These are phyloP conservation scores for Liopterus haemorrhoidalis DNA, from an alignment of 2,888 invertebrate species.

Conservation along the genomic window DNA sequence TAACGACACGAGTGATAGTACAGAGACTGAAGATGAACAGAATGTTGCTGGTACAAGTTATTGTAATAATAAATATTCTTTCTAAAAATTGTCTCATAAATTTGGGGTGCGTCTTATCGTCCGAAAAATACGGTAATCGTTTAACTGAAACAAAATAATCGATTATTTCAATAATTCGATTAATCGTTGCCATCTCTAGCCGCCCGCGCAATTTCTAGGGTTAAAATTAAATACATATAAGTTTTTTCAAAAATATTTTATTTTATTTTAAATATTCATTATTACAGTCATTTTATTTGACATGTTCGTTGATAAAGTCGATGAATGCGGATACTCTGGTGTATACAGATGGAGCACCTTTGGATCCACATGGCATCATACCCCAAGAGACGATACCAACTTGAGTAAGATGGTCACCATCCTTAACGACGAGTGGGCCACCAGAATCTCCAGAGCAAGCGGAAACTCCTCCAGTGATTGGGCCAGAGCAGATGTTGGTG, in stretches of 20 bases:
- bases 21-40: too few species aligned
- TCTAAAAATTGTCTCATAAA: too few species aligned
- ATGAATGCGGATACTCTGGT: slow-evolving; percentile 49
- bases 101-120: too few species aligned
- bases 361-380: slow-evolving; percentile 48
- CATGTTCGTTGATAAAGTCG: slow-evolving; percentile 43
- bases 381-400: slow-evolving; percentile 55
- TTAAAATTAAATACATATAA: slow-evolving; percentile 8
- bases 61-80: too few species aligned
- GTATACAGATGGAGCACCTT: slow-evolving; percentile 51
- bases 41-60: too few species aligned
- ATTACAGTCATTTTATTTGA: slow-evolving; percentile 14
- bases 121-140: too few species aligned
- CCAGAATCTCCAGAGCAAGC: slow-evolving; percentile 56
- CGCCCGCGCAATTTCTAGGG: too few species aligned
- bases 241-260: background rate
- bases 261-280: background rate
- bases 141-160: too few species aligned
- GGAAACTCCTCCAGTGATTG: slow-evolving; percentile 45
- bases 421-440: slow-evolving; percentile 47
- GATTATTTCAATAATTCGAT: too few species aligned
- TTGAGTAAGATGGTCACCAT: slow-evolving; percentile 29
- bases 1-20: too few species aligned
- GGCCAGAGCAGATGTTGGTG: slow-evolving; percentile 53
- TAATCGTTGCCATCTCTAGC: too few species aligned